phyloP scores from a whole-genome alignment of 2,113 vertebrate genomes.

The Tursiops truncatus region DNA sequence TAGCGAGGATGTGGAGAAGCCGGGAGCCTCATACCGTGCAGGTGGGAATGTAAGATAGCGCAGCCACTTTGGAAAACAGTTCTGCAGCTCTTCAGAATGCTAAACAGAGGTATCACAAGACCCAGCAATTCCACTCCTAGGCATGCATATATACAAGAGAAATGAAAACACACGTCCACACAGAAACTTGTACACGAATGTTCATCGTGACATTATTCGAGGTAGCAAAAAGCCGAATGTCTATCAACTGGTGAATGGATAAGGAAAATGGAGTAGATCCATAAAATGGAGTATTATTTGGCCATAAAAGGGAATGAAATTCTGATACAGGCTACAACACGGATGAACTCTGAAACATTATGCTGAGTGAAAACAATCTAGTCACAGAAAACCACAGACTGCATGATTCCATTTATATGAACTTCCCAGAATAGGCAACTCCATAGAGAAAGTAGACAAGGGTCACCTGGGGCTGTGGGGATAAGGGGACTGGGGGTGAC shows the following conservation, averaged over 20 bases:
- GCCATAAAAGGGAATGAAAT: background rate
- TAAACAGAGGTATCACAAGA: background rate
- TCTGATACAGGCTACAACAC: no score
- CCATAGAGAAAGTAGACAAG: background rate
- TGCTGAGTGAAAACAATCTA: background rate
- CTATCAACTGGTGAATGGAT: background rate
- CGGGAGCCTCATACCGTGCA: background rate
- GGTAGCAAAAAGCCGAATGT: background rate
- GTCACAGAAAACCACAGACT: background rate
- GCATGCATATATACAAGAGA: background rate
- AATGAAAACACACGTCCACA: background rate
- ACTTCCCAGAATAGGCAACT: background rate
- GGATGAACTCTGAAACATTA: background rate
- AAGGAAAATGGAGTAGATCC: background rate
- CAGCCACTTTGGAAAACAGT: background rate
- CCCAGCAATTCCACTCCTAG: background rate
- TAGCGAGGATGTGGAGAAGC: no score
- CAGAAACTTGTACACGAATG: background rate
- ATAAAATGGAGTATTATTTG: background rate
- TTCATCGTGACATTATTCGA: background rate
- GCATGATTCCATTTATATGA: background rate
- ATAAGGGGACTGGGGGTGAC: rapidly evolving
- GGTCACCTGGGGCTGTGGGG: background rate
- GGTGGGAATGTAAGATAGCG: background rate
- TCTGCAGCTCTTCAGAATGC: background rate